phyloP scores from a whole-genome alignment of 2,888 invertebrate species.

The Opisthograptis luteolata region DNA sequence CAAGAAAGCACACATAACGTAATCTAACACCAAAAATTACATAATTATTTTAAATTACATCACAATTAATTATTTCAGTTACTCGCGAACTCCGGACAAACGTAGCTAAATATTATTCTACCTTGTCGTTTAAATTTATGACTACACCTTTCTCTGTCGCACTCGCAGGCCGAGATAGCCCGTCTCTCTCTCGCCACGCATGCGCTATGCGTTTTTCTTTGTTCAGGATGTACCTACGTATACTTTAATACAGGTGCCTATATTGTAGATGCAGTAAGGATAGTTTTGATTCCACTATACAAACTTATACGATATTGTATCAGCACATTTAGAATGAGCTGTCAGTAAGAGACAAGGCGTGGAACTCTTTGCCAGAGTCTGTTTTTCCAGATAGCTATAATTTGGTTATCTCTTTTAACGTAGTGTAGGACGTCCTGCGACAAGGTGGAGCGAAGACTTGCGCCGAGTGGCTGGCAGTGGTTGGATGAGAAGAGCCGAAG shows the following conservation, averaged over 20 bases:
- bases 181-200: constrained; percentile 47
- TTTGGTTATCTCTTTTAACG: no score
- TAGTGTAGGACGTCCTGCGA: no score
- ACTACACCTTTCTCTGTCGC: constrained; percentile 40
- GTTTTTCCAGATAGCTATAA: no score
- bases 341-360: no score
- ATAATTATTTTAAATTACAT: constrained; percentile 23
- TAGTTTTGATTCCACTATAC: neutral
- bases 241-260: no score
- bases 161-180: constrained; percentile 39
- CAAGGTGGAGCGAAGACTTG: no score
- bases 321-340: no score
- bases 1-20: neutral
- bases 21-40: neutral
- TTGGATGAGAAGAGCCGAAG: no score
- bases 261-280: constrained; percentile 17
- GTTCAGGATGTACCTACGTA: constrained; percentile 36
- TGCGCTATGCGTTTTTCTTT: constrained; percentile 49
- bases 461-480: no score
- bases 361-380: no score
- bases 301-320: no score
- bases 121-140: constrained; percentile 53
- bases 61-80: constrained; percentile 20
- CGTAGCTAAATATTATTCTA: constrained; percentile 27
- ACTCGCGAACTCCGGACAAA: constrained; percentile 11